These are phyloP conservation scores for Aethes cnicana DNA, from an alignment of 2,888 invertebrate genomes.

Conservation along the genomic window DNA sequence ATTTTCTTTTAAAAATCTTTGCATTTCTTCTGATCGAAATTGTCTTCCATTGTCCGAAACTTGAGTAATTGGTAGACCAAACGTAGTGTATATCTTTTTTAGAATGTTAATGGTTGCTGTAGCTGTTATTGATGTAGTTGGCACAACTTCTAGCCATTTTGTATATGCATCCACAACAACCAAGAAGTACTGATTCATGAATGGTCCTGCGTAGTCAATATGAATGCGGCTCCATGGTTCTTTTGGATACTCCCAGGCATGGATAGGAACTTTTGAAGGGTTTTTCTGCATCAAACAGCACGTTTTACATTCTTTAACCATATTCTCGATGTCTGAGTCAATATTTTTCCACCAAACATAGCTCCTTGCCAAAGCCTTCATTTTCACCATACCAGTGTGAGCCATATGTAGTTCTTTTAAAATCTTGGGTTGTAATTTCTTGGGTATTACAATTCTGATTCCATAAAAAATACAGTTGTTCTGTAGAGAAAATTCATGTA, in stretches of 20 bases:
- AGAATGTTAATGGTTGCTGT: slow-evolving; percentile 25
- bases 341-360: slow-evolving; percentile 36
- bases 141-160: slow-evolving; percentile 15
- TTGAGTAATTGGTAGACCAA: slow-evolving; percentile 19
- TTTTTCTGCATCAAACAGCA: slow-evolving; percentile 27
- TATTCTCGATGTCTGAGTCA: slow-evolving; percentile 37
- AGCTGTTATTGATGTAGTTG: slow-evolving; percentile 22
- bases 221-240: slow-evolving; percentile 42
- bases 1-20: slow-evolving; percentile 31
- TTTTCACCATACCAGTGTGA: slow-evolving; percentile 41
- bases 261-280: slow-evolving; percentile 31
- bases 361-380: slow-evolving; percentile 38
- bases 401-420: slow-evolving; percentile 29
- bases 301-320: slow-evolving; percentile 30
- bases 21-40: slow-evolving; percentile 32
- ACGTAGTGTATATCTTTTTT: slow-evolving; percentile 16
- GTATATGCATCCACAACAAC: slow-evolving; percentile 32
- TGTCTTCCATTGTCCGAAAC: slow-evolving; percentile 33
- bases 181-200: slow-evolving; percentile 26
- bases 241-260: slow-evolving; percentile 30
- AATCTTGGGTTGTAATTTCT: slow-evolving; percentile 7
- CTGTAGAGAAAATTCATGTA: slow-evolving; percentile 7
- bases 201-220: slow-evolving; percentile 37
- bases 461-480: slow-evolving; percentile 32
- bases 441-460: slow-evolving; percentile 21